Evolutionary conservation across 2,113 vertebrate species (phyloP).

Genomic region (Ageneiosus marmoratus): DNA sequence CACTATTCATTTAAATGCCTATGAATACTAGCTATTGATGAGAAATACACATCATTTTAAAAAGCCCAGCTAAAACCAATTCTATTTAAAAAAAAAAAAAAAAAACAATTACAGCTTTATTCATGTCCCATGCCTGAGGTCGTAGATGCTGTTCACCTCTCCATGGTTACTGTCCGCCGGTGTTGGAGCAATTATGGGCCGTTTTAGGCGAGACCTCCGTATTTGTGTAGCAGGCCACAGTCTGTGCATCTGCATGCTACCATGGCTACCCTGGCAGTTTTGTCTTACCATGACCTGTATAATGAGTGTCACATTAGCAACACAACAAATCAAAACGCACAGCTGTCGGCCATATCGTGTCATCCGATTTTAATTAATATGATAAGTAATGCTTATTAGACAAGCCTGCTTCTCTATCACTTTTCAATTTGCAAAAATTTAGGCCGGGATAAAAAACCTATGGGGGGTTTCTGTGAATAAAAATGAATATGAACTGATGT

Average conservation of each 20-base stretch:
- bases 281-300: slow-evolving; percentile 60
- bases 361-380: slow-evolving; percentile 61
- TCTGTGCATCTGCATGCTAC: slow-evolving; percentile 50
- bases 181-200: slow-evolving; percentile 54
- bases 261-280: slow-evolving; percentile 53
- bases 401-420: slow-evolving; percentile 50
- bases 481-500: slow-evolving; percentile 51
- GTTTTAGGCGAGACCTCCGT: slow-evolving; percentile 50
- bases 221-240: slow-evolving; percentile 55
- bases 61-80: slow-evolving; percentile 49
- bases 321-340: slow-evolving; percentile 60
- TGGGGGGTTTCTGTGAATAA: slow-evolving; percentile 44
- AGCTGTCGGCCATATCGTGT: slow-evolving; percentile 60
- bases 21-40: slow-evolving; percentile 44
- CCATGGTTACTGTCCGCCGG: slow-evolving; percentile 54
- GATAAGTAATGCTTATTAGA: slow-evolving; percentile 63
- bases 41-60: slow-evolving; percentile 47
- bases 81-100: slow-evolving; percentile 41
- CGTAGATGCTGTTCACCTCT: slow-evolving; percentile 51
- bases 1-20: slow-evolving; percentile 50
- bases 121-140: slow-evolving; percentile 50
- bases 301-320: slow-evolving; percentile 62
- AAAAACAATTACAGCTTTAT: slow-evolving; percentile 53
- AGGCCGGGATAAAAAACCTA: slow-evolving; percentile 50
- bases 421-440: slow-evolving; percentile 55